phyloP scores from a whole-genome alignment of 2,888 invertebrate genomes.

The Nymphalis polychloros region DNA sequence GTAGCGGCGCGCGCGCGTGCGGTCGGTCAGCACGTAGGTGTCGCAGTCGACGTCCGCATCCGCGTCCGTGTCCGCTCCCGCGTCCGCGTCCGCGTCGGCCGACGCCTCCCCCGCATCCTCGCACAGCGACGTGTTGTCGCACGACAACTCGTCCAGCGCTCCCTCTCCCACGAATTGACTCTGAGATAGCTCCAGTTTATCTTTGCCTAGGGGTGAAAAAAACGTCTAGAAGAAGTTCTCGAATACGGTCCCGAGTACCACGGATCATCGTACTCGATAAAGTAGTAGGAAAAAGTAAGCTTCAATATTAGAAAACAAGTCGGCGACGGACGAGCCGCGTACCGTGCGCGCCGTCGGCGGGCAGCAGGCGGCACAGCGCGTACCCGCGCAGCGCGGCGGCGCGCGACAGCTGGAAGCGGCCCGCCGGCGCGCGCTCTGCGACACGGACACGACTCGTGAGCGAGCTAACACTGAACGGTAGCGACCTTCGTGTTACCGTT shows the following conservation, averaged over 20 bases:
- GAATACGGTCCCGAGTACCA: too few relatives aligned
- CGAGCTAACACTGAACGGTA: too few relatives aligned
- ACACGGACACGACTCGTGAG: not conserved
- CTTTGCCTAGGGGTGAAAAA: slow-evolving; percentile 49
- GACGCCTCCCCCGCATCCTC: slow-evolving; percentile 46
- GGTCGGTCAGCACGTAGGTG: slow-evolving; percentile 73
- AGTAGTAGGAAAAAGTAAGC: not conserved
- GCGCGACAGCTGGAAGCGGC: slow-evolving; percentile 60
- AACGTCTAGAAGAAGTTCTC: too few relatives aligned
- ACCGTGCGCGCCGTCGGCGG: slow-evolving; percentile 35
- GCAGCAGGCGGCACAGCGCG: slow-evolving; percentile 66
- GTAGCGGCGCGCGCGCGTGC: slow-evolving; percentile 60
- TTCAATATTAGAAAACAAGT: not conserved
- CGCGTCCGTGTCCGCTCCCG: slow-evolving; percentile 45
- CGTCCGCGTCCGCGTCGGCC: slow-evolving; percentile 40
- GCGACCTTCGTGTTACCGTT: too few relatives aligned
- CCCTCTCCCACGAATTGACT: slow-evolving; percentile 45
- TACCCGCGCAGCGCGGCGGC: slow-evolving; percentile 64
- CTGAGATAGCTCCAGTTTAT: slow-evolving; percentile 57
- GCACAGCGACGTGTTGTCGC: slow-evolving; percentile 54
- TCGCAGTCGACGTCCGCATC: slow-evolving; percentile 46
- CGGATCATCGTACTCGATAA: too few relatives aligned
- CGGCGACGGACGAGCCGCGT: not conserved
- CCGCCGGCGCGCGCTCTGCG: slow-evolving; percentile 48
- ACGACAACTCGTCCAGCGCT: slow-evolving; percentile 49